These are phyloP conservation scores for Epinephelus lanceolatus DNA, from an alignment of 2,113 vertebrate species.

Conservation along the genomic window DNA sequence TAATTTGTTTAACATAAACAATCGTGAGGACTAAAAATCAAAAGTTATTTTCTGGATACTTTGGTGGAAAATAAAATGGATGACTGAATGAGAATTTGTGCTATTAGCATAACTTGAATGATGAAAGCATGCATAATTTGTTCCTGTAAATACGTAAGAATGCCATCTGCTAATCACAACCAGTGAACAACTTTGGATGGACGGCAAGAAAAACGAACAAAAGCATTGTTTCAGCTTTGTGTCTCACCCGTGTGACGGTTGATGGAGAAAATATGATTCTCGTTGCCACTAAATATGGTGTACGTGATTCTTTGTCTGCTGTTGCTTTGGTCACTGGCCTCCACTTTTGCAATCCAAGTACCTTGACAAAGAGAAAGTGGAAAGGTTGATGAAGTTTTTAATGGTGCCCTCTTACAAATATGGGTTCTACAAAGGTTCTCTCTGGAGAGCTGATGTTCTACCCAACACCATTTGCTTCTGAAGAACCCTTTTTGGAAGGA, in stretches of 20 bases:
- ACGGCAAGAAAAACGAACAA: not conserved
- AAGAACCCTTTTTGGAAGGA: too few relatives aligned
- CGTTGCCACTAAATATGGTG: conserved; percentile 88
- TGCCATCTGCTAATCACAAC: conserved; percentile 15
- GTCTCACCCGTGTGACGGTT: conserved; percentile 87
- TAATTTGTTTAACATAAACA: conserved; percentile 16
- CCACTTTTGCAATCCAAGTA: conserved; percentile 88
- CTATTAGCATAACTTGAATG: conserved; percentile 30
- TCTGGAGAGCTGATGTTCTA: too few relatives aligned
- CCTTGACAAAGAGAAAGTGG: conserved; percentile 77
- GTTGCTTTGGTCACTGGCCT: conserved; percentile 80
- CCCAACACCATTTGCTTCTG: too few relatives aligned
- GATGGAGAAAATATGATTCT: conserved; percentile 86
- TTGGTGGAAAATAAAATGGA: conserved; percentile 53
- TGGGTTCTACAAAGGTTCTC: too few relatives aligned
- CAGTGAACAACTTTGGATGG: not conserved
- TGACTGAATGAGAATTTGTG: conserved; percentile 27
- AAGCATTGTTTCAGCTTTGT: not conserved
- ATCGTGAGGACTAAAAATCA: not conserved
- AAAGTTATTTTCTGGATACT: conserved; percentile 43
- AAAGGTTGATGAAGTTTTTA: not conserved
- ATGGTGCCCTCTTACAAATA: too few relatives aligned
- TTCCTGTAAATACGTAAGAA: conserved; percentile 18
- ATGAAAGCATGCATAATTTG: conserved; percentile 21
- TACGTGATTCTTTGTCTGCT: conserved; percentile 83